Conservation (phyloP, 2,888 invertebrate genomes). For the Stenurella melanura region DNA sequence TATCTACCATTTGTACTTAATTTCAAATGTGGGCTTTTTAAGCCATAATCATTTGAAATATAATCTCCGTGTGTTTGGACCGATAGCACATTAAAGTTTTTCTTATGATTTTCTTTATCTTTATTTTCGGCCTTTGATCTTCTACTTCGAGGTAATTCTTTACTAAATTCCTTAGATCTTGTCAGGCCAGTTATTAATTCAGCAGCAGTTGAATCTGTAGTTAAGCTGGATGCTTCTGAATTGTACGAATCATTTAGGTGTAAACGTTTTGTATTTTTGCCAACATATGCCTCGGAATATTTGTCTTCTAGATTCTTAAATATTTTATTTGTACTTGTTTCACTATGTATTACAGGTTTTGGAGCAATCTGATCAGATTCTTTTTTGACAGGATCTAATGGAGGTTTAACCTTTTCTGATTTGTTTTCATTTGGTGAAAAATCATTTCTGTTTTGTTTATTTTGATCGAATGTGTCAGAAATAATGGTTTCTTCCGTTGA, state of each 20-base stretch:
- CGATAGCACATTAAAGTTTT: conserved; percentile 15
- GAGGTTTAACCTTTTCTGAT: background rate
- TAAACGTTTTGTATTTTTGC: background rate
- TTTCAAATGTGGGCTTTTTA: conserved; percentile 16
- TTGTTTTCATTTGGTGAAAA: background rate
- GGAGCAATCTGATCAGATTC: background rate
- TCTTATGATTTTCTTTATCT: background rate
- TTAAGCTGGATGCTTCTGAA: background rate
- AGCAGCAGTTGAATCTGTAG: conserved; percentile 4
- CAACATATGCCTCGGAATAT: background rate
- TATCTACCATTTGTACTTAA: conserved; percentile 50
- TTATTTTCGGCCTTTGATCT: background rate
- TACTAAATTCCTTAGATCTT: background rate
- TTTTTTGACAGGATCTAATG: background rate
- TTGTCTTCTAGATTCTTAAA: background rate
- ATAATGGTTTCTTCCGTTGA: conserved; percentile 43
- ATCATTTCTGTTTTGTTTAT: background rate
- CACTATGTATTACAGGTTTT: background rate
- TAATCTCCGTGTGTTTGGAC: conserved; percentile 33
- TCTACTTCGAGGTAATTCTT: background rate
- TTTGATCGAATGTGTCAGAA: background rate
- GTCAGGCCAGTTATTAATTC: background rate
- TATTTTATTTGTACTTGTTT: background rate
- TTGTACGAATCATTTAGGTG: background rate
- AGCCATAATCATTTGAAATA: conserved; percentile 2